A percentile compares a stretch with the other conserved stretches of the same genome.
Conservation (phyloP, 2,113 vertebrate species). For the Etheostoma spectabile region DNA sequence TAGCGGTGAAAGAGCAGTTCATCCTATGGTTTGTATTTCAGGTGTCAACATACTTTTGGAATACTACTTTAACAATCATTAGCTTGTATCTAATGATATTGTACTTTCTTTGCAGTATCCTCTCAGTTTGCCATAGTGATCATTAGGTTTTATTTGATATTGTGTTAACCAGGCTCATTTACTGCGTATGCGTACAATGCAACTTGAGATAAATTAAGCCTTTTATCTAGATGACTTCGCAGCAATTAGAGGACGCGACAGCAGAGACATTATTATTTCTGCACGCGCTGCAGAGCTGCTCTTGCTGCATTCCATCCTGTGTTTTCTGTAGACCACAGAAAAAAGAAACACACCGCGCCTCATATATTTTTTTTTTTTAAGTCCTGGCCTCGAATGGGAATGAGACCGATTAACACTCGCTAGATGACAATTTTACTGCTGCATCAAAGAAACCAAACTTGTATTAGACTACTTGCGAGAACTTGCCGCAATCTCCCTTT, state of each 20-base stretch:
- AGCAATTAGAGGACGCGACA: conserved; percentile 36
- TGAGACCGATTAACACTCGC: conserved; percentile 75
- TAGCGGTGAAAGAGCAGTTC: too few species aligned
- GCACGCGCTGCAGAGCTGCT: conserved; percentile 20
- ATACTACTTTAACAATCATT: not conserved
- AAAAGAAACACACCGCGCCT: conserved; percentile 26
- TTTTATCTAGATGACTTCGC: conserved; percentile 21
- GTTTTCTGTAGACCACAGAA: conserved; percentile 33
- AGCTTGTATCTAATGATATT: too few species aligned
- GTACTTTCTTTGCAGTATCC: not conserved
- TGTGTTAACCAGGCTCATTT: not conserved
- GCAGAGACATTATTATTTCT: conserved; percentile 43
- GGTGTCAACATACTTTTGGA: not conserved
- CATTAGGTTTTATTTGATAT: not conserved
- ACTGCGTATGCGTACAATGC: not conserved
- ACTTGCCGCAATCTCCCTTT: conserved; percentile 89
- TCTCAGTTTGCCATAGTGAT: not conserved
- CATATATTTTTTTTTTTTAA: conserved; percentile 75
- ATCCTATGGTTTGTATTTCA: not conserved
- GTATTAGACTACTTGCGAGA: too few species aligned
- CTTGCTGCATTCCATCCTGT: conserved; percentile 18
- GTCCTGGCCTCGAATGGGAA: conserved; percentile 63
- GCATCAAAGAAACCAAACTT: too few species aligned
- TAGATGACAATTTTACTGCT: conserved; percentile 92
- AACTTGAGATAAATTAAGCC: conserved; percentile 18